phyloP scores from a whole-genome alignment of 2,888 invertebrate species.

The Temnothorax unifasciatus region DNA sequence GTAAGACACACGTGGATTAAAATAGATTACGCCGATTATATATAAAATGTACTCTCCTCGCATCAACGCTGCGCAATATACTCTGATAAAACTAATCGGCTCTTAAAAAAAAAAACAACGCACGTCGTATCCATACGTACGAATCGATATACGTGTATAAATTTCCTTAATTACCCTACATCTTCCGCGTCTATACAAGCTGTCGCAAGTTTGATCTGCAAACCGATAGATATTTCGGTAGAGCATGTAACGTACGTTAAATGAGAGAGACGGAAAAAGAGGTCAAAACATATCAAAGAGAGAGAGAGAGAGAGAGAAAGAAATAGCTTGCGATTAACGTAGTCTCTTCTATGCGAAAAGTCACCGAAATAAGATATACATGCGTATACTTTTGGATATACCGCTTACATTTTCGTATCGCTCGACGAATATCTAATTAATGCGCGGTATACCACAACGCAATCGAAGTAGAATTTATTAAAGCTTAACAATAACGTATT shows the following conservation, averaged over 20 bases:
- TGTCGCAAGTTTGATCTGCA: not conserved
- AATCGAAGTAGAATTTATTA: conserved; percentile 18
- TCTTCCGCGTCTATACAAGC: not conserved
- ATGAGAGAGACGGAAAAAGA: not conserved
- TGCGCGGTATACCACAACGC: not conserved
- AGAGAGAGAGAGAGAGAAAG: not conserved
- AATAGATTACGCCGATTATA: conserved; percentile 1
- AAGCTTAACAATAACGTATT: conserved; percentile 9
- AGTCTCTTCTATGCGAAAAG: not conserved
- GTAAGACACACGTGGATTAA: conserved; percentile 5
- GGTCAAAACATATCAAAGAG: not conserved
- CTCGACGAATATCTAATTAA: conserved; percentile 3
- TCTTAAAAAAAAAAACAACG: conserved; percentile 10
- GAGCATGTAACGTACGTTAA: not conserved
- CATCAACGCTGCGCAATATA: conserved; percentile 6
- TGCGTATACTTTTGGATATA: too few species aligned
- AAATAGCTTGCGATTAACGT: not conserved
- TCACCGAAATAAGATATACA: too few species aligned
- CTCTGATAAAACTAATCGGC: conserved; percentile 2
- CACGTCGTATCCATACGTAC: not conserved
- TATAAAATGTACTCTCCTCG: not conserved
- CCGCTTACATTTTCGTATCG: too few species aligned
- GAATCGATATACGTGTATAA: conserved; percentile 17
- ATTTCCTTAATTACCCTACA: conserved; percentile 8
- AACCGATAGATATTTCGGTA: not conserved